Base-by-base conservation (phyloP, 64 coral and sea anemone species). In the Montipora efflorescens region DNA sequence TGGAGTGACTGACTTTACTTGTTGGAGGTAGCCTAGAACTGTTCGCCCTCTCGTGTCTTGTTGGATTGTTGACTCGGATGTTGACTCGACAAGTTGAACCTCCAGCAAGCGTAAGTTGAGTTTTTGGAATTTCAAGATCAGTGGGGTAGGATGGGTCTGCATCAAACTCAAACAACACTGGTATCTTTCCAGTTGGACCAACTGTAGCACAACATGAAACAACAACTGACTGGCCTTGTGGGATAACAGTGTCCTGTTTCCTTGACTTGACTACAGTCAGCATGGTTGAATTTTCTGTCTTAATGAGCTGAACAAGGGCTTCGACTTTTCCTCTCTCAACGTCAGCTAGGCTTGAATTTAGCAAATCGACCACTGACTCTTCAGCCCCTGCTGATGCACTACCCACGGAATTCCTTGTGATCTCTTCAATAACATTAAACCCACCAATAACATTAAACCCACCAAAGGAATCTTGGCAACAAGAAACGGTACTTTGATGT, bases 351-450 rank as follows among this genome's bases (percentile, higher is more conserved):
- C 88, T 80, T 80, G 59, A 44, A 18, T 6, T 58, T 55, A 91
- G 61, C 0, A 67, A 14, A 47, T 93, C 74, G 20, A 77, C 74
- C 5, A 82, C 16, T 67, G 74, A 78, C 53, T 51, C 16, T 48
- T 87, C 51, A 46, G 23, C 72, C 9, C 64, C 45, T 51, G 59
- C 83, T 88, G 92, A 4, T 8, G 78, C 36, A 86, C 44, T 44
- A 52, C 5, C 4, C 66, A 22, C 11, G 59, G 14, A 23, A 22
- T 88, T 44, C 28, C 43, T 87, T 14, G 46, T 79, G 12, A 90
- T 84, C 70, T 94, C 92, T 22, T 94, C 92, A 55, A 81, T 94
- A 25, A 83, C 93, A 90, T 89, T 89, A 90, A 94, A 28, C 61
- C 93, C 3, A 95, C 89, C 52, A 93, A 23, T 23, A 23, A 23